These are phyloP conservation scores for Podarcis siculus DNA, from an alignment of 2,797 vertebrate genomes.

Conservation along the genomic window DNA sequence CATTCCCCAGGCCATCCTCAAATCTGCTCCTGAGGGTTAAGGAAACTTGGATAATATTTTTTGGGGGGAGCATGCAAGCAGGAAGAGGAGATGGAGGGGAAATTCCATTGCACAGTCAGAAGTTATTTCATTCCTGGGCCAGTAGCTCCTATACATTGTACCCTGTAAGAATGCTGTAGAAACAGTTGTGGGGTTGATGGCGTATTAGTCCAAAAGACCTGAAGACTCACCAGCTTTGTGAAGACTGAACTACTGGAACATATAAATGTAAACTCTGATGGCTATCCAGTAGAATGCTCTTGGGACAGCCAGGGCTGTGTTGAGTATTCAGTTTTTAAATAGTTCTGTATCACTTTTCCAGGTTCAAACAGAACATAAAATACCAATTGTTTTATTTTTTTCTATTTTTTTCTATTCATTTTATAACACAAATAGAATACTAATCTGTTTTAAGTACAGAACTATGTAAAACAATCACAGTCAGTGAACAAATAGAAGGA, in stretches of 20 bases:
- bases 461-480: no score
- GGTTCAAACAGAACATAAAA: background rate
- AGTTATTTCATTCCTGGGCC: background rate
- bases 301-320: background rate
- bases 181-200: background rate
- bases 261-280: background rate
- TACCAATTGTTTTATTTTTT: background rate
- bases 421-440: background rate
- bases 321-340: background rate
- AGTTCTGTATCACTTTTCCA: background rate
- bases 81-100: no score
- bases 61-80: no score
- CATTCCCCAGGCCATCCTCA: no score
- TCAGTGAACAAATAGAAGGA: no score
- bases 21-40: no score
- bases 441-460: background rate
- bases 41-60: no score
- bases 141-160: background rate
- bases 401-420: no score
- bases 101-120: no score
- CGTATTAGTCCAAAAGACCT: no score
- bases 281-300: background rate
- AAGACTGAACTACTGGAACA: no score
- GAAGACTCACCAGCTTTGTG: background rate
- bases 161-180: background rate